Conservation (phyloP, 2,797 vertebrate species). For the Enteromius thamalakanensis region DNA sequence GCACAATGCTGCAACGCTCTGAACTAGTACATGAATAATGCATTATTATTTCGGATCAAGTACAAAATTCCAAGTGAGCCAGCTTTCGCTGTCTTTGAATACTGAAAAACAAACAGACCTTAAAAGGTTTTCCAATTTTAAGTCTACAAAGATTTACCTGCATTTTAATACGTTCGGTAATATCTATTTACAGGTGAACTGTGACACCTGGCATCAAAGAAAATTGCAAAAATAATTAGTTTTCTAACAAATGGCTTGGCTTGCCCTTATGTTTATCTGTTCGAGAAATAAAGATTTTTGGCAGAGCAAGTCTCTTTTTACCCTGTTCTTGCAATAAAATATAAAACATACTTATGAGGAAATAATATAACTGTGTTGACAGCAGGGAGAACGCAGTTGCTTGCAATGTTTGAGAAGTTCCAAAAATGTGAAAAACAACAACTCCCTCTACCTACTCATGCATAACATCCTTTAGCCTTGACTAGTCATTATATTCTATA, state of each 20-base stretch:
- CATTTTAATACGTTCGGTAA: conserved; percentile 5
- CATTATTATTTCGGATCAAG: conserved; percentile 9
- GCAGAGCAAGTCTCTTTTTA: not conserved
- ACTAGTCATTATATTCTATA: not conserved
- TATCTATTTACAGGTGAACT: not conserved
- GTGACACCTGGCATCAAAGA: not conserved
- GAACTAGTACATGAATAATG: conserved; percentile 21
- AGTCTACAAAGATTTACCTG: not conserved
- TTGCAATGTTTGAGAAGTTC: not conserved
- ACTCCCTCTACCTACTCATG: not conserved
- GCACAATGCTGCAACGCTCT: conserved; percentile 14
- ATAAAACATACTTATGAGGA: not conserved
- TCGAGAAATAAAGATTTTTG: not conserved
- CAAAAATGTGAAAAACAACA: not conserved
- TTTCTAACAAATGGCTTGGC: not conserved
- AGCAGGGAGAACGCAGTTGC: not conserved
- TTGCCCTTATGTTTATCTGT: not conserved
- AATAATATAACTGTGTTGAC: not conserved
- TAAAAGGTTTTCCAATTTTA: not conserved
- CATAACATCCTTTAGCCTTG: not conserved
- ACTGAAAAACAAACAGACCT: conserved; percentile 9
- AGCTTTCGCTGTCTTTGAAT: conserved; percentile 5
- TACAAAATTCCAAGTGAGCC: not conserved
- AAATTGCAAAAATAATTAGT: not conserved
- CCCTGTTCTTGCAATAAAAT: not conserved